A percentile compares a stretch with the other conserved stretches of the same genome.
Conservation (phyloP, 2,113 vertebrate species). For the Athene cunicularia region DNA sequence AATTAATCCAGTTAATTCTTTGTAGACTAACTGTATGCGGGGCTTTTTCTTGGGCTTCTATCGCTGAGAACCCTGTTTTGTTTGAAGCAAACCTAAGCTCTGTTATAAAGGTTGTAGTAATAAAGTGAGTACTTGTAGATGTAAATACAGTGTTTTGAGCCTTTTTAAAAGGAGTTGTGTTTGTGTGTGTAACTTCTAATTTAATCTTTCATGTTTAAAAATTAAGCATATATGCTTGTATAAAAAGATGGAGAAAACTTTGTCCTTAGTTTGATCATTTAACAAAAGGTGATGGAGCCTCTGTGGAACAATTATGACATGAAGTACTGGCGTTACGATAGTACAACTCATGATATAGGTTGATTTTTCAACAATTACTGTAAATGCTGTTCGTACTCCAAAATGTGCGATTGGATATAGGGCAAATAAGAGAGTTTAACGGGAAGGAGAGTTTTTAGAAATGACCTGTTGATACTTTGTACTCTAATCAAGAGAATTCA, state of each 20-base stretch:
- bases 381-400: neutral
- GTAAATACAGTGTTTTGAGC: slow-evolving; percentile 55
- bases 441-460: neutral
- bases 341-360: neutral
- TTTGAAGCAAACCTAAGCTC: slow-evolving; percentile 73
- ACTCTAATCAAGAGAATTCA: neutral
- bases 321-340: neutral
- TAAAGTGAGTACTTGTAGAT: slow-evolving; percentile 76
- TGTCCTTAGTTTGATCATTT: neutral
- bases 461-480: neutral
- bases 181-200: slow-evolving; percentile 43
- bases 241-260: neutral
- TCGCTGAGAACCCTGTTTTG: slow-evolving; percentile 73
- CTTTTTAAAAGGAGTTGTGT: slow-evolving; percentile 37
- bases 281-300: neutral
- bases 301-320: neutral
- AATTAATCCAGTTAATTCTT: slow-evolving; percentile 90
- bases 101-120: slow-evolving; percentile 68
- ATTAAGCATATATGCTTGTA: neutral
- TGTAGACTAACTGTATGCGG: slow-evolving; percentile 82
- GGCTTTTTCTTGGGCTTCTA: slow-evolving; percentile 74
- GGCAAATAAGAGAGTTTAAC: neutral
- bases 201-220: slow-evolving; percentile 53
- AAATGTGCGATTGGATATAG: neutral
- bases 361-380: neutral